Evolutionary conservation across 2,888 invertebrate genomes (phyloP), one percentile per base, ranked within the genome.

Genomic region (Eristalis pertinax): DNA sequence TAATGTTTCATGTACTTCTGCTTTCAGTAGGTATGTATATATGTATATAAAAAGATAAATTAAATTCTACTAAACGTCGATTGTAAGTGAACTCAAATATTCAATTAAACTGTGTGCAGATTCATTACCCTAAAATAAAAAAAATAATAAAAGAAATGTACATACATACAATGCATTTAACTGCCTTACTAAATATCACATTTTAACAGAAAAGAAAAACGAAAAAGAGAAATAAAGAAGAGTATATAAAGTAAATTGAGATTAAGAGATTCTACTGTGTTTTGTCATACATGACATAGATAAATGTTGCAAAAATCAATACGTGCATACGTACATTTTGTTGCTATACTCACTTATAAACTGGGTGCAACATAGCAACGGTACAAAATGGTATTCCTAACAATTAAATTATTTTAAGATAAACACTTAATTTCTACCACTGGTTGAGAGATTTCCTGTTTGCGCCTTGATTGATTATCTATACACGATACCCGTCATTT

Each of bases 171-270:
- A 15, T 50, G n/a, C n/a, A 67, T 62, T 70, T 38, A 73, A 81
- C 50, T 65, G 72, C 22, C 77, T 84, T 80, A 80, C 50, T 68
- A 79, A 80, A 87, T 87, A 87, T 87, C 87, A 87, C 87, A 87
- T 87, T 87, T 87, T 38, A 87, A 86, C 74, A 74, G 26, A 84
- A 72, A 22, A 64, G 24, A 76, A 10, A 65, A n/a, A n/a, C n/a
- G n/a, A n/a, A n/a, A n/a, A n/a, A n/a, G n/a, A n/a, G 38, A 43
- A 8, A 32, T 32, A 32, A 32, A 32, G 32, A 69, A 69, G 26
- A 74, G 19, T 32, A 69, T 64, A 70, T 2, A 2, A 63, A 15
- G 7, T 50, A 50, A 19, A 50, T 50, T 50, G 50, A 50, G 50
- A 50, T 50, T 50, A 50, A n/a, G 50, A 50, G 19, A 50, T 50